Evolutionary conservation across 2,113 vertebrate genomes (phyloP).

Genomic region (Syngnathus scovelli): DNA sequence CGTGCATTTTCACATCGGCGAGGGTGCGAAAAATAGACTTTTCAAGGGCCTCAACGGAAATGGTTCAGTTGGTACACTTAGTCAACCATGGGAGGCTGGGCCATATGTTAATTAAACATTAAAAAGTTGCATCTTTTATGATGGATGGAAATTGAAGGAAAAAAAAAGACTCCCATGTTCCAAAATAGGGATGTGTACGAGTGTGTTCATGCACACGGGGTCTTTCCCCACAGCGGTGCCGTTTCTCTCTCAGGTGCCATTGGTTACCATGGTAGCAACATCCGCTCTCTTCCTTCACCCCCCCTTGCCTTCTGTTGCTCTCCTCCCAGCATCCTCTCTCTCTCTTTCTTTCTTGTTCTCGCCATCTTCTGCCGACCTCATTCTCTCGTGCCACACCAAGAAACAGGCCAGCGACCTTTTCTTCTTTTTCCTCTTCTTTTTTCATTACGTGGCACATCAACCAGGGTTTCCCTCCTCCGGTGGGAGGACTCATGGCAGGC

Average conservation of each 20-base stretch:
- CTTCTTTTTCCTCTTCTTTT: neutral
- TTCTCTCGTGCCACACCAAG: slow-evolving; percentile 17
- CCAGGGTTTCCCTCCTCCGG: slow-evolving; percentile 45
- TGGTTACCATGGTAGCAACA: slow-evolving; percentile 69
- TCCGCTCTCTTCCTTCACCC: slow-evolving; percentile 27
- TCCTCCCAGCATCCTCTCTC: slow-evolving; percentile 8
- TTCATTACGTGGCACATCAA: slow-evolving; percentile 37
- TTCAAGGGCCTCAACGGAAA: neutral
- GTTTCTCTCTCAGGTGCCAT: slow-evolving; percentile 61
- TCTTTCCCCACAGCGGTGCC: slow-evolving; percentile 63
- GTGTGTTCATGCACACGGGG: slow-evolving; percentile 21
- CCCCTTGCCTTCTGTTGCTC: slow-evolving; percentile 20
- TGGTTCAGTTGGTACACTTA: neutral
- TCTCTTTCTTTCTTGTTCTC: neutral
- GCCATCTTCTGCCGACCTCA: slow-evolving; percentile 1
- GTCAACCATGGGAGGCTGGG: neutral
- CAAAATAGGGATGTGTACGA: slow-evolving; percentile 35
- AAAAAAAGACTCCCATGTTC: slow-evolving; percentile 13
- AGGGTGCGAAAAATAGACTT: neutral
- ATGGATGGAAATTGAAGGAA: neutral
- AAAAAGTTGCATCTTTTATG: slow-evolving; percentile 14
- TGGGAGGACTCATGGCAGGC: slow-evolving; percentile 40
- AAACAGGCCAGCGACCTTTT: slow-evolving; percentile 47
- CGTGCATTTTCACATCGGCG: slow-evolving; percentile 32
- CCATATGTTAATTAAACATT: slow-evolving; percentile 46